phyloP scores from a whole-genome alignment of 2,888 invertebrate genomes.

The Philaethria dido region DNA sequence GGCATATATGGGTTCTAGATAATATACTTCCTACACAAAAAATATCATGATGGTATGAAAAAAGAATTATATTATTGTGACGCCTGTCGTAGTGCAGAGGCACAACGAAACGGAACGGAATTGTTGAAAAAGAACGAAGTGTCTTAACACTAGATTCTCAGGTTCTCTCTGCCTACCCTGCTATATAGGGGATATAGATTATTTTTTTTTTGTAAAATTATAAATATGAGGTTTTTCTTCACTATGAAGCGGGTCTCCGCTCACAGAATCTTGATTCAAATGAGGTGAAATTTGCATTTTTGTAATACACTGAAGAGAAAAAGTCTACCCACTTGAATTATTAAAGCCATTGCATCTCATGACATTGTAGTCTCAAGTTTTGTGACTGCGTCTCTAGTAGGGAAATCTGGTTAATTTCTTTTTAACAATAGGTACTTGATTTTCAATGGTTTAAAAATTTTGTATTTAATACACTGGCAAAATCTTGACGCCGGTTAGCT shows the following conservation, averaged over 20 bases:
- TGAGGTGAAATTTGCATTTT: slow-evolving; percentile 31
- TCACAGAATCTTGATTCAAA: slow-evolving; percentile 26
- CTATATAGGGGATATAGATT: no score
- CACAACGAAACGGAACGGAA: no score
- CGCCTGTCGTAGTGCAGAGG: no score
- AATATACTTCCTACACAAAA: neutral
- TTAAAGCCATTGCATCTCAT: slow-evolving; percentile 17
- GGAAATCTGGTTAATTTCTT: neutral
- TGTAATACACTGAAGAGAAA: slow-evolving; percentile 20
- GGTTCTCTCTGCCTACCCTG: no score
- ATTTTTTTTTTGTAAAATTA: neutral
- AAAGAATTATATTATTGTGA: no score
- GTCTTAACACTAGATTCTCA: no score
- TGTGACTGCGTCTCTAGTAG: neutral
- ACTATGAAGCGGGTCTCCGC: slow-evolving; percentile 15
- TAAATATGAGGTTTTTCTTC: slow-evolving; percentile 13
- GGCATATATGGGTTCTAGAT: neutral
- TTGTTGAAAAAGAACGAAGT: no score
- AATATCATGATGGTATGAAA: no score
- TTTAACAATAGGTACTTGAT: neutral
- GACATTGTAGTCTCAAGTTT: slow-evolving; percentile 25
- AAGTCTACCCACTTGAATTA: slow-evolving; percentile 28
- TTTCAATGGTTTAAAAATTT: neutral
- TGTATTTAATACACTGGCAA: no score
- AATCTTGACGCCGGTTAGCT: no score